Conservation (phyloP, 2,797 vertebrate species). For the Furcifer pardalis region DNA sequence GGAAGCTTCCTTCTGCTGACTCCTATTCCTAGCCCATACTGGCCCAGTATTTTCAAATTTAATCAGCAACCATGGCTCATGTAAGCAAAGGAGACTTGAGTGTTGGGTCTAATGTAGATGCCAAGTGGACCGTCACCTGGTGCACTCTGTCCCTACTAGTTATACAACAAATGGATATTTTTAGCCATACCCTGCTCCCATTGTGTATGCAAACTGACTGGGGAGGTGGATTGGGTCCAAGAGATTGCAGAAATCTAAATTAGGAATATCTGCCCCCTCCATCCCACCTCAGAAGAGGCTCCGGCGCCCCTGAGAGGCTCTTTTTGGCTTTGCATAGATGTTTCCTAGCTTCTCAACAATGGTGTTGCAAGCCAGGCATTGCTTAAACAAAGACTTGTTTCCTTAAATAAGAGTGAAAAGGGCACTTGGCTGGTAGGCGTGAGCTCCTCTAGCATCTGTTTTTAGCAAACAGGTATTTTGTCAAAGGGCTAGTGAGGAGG, state of each 20-base stretch:
- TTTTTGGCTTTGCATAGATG: not conserved
- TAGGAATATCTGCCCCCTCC: not conserved
- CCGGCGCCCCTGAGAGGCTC: not conserved
- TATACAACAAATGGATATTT: no score
- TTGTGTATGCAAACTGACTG: no score
- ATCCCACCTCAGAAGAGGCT: not conserved
- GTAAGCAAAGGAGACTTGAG: no score
- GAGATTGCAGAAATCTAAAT: not conserved
- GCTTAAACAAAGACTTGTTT: constrained; percentile 21
- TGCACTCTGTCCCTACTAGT: no score
- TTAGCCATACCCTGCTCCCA: no score
- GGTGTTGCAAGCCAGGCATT: not conserved
- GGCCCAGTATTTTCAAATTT: no score
- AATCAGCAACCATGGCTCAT: no score
- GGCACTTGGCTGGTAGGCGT: not conserved
- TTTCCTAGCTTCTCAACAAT: not conserved
- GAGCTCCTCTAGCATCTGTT: not conserved
- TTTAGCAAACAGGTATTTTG: not conserved
- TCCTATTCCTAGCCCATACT: no score
- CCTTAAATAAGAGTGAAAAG: not conserved
- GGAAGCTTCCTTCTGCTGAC: no score
- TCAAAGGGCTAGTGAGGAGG: not conserved
- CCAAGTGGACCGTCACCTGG: no score
- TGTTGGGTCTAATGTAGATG: no score
- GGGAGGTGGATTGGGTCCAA: not conserved